phyloP scores from a whole-genome alignment of 2,797 vertebrate species.

The Phataginus tricuspis region DNA sequence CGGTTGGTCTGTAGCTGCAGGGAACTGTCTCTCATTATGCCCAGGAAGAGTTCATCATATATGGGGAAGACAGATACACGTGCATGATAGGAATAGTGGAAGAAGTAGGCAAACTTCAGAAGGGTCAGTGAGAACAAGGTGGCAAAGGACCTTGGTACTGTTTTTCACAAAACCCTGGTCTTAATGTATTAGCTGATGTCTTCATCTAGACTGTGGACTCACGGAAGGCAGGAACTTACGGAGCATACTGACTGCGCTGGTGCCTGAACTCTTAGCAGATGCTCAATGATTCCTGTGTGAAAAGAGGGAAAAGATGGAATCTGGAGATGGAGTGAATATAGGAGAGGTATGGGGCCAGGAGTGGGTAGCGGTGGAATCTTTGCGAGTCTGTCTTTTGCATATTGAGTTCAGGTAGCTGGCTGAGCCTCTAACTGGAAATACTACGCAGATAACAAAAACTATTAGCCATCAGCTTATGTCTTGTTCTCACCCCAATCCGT shows the following conservation, averaged over 20 bases:
- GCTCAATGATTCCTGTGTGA: not conserved
- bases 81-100: not conserved
- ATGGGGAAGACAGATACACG: not conserved
- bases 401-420: not conserved
- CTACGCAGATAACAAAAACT: not conserved
- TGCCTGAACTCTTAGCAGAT: not conserved
- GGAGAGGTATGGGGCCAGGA: not conserved
- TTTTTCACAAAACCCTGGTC: not conserved
- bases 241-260: fast-evolving
- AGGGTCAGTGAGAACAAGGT: not conserved
- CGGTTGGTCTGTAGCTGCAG: not conserved
- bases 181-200: not conserved
- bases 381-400: not conserved
- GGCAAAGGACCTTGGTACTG: not conserved
- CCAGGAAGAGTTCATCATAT: not conserved
- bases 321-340: not conserved
- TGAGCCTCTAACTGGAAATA: not conserved
- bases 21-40: not conserved
- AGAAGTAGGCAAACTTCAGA: not conserved
- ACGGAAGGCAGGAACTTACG: not conserved
- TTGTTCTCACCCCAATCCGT: not conserved
- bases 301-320: not conserved
- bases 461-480: not conserved
- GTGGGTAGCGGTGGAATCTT: not conserved
- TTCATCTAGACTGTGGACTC: not conserved